Evolutionary conservation across 1,140 invertebrate genomes (phyloP).

Genomic region (Drosophila busckii): DNA sequence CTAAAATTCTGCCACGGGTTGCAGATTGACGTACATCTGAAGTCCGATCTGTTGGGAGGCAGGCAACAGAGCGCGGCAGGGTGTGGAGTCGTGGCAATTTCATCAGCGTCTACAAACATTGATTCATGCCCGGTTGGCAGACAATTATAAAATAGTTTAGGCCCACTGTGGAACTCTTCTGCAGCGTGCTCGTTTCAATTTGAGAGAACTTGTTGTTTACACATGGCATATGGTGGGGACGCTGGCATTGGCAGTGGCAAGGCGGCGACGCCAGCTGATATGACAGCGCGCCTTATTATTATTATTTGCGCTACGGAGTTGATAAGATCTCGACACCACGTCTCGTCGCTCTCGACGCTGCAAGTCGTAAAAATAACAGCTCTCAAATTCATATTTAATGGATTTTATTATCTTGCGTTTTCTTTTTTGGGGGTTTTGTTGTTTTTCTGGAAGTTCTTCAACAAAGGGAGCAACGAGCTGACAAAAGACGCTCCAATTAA

Average conservation of each 20-base stretch:
- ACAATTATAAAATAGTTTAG: constrained; percentile 40
- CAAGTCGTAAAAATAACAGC: constrained; percentile 55
- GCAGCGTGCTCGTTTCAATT: no score
- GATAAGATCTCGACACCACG: constrained; percentile 34
- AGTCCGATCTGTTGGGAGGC: no score
- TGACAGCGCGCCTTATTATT: constrained; percentile 29
- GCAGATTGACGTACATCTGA: constrained; percentile 51
- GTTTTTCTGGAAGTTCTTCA: constrained; percentile 4
- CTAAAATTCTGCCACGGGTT: no score
- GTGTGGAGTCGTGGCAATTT: constrained; percentile 39
- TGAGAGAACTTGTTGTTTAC: no score
- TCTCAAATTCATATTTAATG: constrained; percentile 61
- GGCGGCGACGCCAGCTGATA: constrained; percentile 18
- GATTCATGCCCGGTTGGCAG: constrained; percentile 54
- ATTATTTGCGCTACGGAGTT: constrained; percentile 29
- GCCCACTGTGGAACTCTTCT: constrained; percentile 12
- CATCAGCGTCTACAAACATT: constrained; percentile 55
- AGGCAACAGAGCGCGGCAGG: neutral
- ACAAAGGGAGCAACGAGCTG: constrained; percentile 15
- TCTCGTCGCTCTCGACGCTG: constrained; percentile 7
- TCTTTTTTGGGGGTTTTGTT: constrained; percentile 1
- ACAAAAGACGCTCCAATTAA: neutral
- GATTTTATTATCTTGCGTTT: constrained; percentile 49
- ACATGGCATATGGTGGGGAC: no score
- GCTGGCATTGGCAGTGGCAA: neutral